Percentiles rank a stretch among this genome's conserved stretches.
phyloP scores from a whole-genome alignment of 2,113 vertebrate species.

The Rhadina sibilatrix region DNA sequence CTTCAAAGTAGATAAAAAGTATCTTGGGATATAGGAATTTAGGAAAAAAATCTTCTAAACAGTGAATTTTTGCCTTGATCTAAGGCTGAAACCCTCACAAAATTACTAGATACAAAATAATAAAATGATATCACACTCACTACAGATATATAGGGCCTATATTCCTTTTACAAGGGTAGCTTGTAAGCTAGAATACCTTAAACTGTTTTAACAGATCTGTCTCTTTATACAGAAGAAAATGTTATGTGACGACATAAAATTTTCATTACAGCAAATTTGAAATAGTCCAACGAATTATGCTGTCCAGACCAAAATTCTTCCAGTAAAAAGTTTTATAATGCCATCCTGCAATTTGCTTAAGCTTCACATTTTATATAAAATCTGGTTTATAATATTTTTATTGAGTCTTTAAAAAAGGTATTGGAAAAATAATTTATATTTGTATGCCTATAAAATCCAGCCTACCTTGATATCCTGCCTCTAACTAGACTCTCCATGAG shows the following conservation, averaged over 20 bases:
- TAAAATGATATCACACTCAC: neutral
- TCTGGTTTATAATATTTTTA: neutral
- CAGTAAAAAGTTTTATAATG: slow-evolving; percentile 13
- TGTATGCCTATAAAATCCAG: neutral
- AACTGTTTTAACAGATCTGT: neutral
- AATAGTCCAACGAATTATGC: neutral
- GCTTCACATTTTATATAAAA: neutral
- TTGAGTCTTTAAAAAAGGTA: neutral
- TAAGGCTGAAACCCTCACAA: neutral
- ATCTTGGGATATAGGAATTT: neutral
- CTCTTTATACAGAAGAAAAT: neutral
- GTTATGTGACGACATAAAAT: neutral
- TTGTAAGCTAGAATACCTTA: neutral
- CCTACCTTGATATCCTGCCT: neutral
- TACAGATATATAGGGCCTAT: neutral
- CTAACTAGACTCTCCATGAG: neutral
- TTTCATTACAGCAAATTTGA: neutral
- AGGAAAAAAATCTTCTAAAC: neutral
- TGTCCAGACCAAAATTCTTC: neutral
- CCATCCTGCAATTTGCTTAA: neutral
- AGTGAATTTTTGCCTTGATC: neutral
- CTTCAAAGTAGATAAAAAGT: neutral
- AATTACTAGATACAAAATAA: neutral
- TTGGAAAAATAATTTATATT: neutral
- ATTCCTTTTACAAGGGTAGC: neutral